Percentiles rank a stretch among this genome's conserved stretches.
Conservation (phyloP, 2,113 vertebrate genomes). For the Merops nubicus region DNA sequence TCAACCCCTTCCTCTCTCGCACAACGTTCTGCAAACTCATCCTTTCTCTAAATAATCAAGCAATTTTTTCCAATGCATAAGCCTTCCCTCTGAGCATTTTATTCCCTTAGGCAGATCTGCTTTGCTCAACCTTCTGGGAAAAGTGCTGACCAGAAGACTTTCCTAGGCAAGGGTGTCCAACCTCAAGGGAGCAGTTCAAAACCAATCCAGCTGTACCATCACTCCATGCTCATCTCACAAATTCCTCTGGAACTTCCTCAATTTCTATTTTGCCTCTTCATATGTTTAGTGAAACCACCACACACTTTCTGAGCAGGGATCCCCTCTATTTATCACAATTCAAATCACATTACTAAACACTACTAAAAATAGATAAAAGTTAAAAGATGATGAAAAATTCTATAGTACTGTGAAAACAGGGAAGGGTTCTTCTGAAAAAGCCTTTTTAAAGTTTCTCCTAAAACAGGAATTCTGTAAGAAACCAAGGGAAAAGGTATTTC, state of each 20-base stretch:
- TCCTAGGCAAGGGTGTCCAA: neutral
- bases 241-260: neutral
- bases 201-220: neutral
- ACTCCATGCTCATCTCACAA: neutral
- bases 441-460: neutral
- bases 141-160: neutral
- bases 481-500: neutral
- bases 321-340: neutral
- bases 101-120: neutral
- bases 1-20: neutral
- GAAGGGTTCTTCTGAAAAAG: neutral
- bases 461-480: neutral
- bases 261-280: neutral
- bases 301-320: neutral
- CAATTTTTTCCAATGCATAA: neutral
- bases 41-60: neutral
- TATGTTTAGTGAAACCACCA: neutral
- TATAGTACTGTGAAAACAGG: neutral
- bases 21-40: neutral
- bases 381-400: neutral
- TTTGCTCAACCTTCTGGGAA: neutral
- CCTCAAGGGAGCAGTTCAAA: neutral
- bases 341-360: neutral
- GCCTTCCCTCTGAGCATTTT: neutral
- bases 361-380: neutral